Conservation (phyloP, 2,888 invertebrate genomes). For the Rhaphigaster nebulosa region DNA sequence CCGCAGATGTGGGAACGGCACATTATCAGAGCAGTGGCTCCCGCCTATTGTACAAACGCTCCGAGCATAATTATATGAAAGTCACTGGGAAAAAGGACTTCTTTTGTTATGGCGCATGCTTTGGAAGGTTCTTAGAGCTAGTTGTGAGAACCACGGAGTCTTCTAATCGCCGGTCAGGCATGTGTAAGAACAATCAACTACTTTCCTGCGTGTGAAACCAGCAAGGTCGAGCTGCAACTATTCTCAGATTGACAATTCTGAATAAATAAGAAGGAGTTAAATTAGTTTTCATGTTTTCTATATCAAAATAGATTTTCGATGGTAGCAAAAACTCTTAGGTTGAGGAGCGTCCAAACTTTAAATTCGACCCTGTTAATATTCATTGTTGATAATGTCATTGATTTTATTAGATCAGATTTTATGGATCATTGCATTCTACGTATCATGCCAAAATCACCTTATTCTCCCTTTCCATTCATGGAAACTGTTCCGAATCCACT, state of each 20-base stretch:
- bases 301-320: too few species aligned
- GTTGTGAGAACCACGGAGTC: conserved; percentile 20
- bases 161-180: neutral
- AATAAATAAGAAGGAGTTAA: neutral
- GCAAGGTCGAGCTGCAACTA: neutral
- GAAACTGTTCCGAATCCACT: neutral
- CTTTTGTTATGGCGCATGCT: conserved; percentile 30
- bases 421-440: neutral
- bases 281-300: neutral
- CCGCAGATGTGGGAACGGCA: conserved; percentile 53
- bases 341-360: too few species aligned
- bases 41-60: conserved; percentile 36
- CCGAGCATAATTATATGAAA: conserved; percentile 50
- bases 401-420: neutral
- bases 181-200: conserved; percentile 27
- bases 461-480: neutral
- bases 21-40: conserved; percentile 35
- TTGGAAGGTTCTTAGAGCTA: neutral
- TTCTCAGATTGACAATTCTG: neutral
- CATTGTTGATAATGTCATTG: too few species aligned
- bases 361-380: too few species aligned
- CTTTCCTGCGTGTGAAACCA: conserved; percentile 20
- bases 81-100: conserved; percentile 44
- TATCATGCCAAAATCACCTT: neutral
- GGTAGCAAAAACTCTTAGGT: too few species aligned